Percentiles rank a stretch among this genome's conserved stretches.
Evolutionary conservation across 2,888 invertebrate genomes (phyloP).

Genomic region (Drosophila pseudotakahashii): DNA sequence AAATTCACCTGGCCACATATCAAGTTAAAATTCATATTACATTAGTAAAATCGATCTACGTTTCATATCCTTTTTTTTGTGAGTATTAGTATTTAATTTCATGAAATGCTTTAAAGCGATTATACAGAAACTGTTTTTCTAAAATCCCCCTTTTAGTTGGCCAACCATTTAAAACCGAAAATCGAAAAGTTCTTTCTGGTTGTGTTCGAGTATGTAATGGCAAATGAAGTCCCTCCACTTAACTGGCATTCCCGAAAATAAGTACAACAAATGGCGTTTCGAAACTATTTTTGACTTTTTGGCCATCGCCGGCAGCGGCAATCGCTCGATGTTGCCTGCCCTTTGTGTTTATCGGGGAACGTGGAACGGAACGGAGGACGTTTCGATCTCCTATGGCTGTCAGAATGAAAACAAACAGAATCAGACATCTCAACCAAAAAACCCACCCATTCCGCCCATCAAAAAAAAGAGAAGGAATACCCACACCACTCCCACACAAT

Average conservation of each 20-base stretch:
- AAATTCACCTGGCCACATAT: too few relatives aligned
- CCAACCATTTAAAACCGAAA: constrained; percentile 6
- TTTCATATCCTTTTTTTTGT: too few relatives aligned
- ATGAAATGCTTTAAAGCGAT: background rate
- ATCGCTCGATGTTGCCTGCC: constrained; percentile 46
- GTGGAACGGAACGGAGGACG: constrained; percentile 8
- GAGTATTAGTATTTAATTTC: too few relatives aligned
- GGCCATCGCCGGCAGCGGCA: constrained; percentile 49
- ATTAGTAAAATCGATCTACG: too few relatives aligned
- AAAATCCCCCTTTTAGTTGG: background rate
- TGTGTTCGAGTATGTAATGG: constrained; percentile 15
- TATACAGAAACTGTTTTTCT: background rate
- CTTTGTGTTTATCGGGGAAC: constrained; percentile 62
- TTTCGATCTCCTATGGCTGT: constrained; percentile 49
- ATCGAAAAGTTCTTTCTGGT: constrained; percentile 15
- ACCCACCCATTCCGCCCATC: background rate
- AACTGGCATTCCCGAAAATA: constrained; percentile 42
- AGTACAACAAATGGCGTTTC: constrained; percentile 71
- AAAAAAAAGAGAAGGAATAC: background rate
- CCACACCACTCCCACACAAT: constrained; percentile 59
- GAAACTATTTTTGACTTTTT: constrained; percentile 74
- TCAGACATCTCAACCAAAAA: constrained; percentile 44
- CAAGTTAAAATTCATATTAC: too few relatives aligned
- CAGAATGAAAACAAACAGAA: constrained; percentile 51
- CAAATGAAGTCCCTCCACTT: constrained; percentile 37